Conservation (phyloP, 2,888 invertebrate genomes). For the Trichogramma dendrolimi region DNA sequence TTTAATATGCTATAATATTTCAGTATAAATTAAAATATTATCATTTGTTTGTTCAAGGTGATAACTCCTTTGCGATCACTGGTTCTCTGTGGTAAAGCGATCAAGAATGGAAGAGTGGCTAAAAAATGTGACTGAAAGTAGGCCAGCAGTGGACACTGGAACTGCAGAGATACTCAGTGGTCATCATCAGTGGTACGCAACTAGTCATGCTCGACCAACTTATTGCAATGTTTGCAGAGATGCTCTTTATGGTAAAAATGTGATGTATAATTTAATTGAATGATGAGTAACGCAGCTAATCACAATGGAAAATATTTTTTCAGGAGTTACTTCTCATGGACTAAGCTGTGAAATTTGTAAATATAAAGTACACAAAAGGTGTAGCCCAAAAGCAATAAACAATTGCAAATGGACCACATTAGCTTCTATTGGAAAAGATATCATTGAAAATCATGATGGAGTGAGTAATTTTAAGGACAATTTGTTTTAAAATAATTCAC, state of each 20-base stretch:
- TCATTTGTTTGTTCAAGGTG: conserved; percentile 53
- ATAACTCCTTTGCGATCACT: conserved; percentile 75
- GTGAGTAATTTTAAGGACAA: conserved; percentile 54
- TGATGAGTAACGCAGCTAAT: too few relatives aligned
- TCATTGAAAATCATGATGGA: conserved; percentile 89
- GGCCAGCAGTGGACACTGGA: conserved; percentile 56
- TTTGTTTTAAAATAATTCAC: neutral
- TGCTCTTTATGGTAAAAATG: conserved; percentile 65
- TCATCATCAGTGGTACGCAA: conserved; percentile 80
- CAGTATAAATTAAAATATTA: neutral
- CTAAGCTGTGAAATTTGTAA: conserved; percentile 97
- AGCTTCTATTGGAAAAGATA: conserved; percentile 89
- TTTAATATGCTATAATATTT: conserved; percentile 1
- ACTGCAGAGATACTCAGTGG: conserved; percentile 65
- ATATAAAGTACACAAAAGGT: conserved; percentile 93
- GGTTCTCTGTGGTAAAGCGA: conserved; percentile 73
- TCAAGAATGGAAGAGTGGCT: conserved; percentile 93
- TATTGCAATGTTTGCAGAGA: conserved; percentile 97
- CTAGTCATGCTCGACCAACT: conserved; percentile 90
- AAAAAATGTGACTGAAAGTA: conserved; percentile 64
- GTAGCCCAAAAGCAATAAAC: conserved; percentile 86
- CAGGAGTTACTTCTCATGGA: conserved; percentile 91
- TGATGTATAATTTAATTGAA: neutral
- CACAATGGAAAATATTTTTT: conserved; percentile 13
- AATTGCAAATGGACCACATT: conserved; percentile 98